Evolutionary conservation across 2,888 invertebrate genomes (phyloP).

Genomic region (Chrysodeixis includens): DNA sequence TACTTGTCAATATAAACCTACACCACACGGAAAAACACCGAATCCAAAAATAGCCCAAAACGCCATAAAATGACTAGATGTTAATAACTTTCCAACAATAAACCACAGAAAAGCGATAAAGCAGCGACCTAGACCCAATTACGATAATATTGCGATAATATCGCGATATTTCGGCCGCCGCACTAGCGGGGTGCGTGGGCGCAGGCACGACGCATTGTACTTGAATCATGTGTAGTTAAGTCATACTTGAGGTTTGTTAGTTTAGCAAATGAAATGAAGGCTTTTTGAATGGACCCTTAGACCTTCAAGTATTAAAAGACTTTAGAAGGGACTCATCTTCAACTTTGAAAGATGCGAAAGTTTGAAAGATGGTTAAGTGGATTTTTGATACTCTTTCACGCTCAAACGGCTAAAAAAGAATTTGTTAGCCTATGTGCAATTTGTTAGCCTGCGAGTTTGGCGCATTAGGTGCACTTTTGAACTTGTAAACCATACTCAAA

Average conservation of each 20-base stretch:
- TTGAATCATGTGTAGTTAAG: background rate
- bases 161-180: constrained; percentile 5
- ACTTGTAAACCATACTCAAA: no score
- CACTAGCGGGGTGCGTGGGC: background rate
- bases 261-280: background rate
- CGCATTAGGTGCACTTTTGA: no score
- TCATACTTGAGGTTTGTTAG: background rate
- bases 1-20: background rate
- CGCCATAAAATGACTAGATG: background rate
- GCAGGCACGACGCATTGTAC: background rate
- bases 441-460: no score
- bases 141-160: background rate
- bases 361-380: no score
- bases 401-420: no score
- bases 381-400: no score
- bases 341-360: no score
- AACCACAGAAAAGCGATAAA: constrained; percentile 2
- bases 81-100: background rate
- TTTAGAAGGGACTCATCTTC: background rate
- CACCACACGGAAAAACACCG: background rate
- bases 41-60: background rate
- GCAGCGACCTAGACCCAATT: background rate
- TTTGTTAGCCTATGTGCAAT: no score
- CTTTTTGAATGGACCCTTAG: background rate
- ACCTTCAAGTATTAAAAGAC: background rate